These are phyloP conservation scores for Ferrisia virgata DNA, from an alignment of 2,888 invertebrate genomes.

Conservation along the genomic window DNA sequence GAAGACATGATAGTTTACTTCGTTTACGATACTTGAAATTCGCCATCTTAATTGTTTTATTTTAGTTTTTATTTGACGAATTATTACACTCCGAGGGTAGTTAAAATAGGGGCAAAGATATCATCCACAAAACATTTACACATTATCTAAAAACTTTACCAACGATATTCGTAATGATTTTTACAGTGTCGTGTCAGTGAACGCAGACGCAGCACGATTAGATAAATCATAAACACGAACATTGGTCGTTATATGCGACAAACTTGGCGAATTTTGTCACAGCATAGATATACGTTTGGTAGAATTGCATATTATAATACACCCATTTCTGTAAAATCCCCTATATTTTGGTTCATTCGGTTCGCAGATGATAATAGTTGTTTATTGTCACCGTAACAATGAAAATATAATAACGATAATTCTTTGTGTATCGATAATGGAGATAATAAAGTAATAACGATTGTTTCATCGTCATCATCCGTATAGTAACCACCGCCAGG, in stretches of 20 bases:
- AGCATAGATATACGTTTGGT: neutral
- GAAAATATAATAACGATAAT: neutral
- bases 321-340: neutral
- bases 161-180: neutral
- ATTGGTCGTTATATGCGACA: neutral
- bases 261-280: neutral
- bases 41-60: neutral
- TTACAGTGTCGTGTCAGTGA: neutral
- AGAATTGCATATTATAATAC: neutral
- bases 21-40: neutral
- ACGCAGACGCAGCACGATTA: neutral
- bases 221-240: neutral
- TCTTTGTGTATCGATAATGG: conserved; percentile 1
- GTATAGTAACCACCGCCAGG: neutral
- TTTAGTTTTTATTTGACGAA: neutral
- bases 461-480: neutral
- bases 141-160: neutral
- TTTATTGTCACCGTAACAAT: neutral
- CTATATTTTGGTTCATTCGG: neutral
- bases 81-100: neutral
- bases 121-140: neutral
- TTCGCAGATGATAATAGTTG: neutral
- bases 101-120: neutral
- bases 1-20: too few relatives aligned
- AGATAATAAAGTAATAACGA: conserved; percentile 4